Evolutionary conservation across 1,140 invertebrate genomes (phyloP), one percentile per base, ranked within the genome.

Genomic region (Phymorhynchus buccinoides): DNA sequence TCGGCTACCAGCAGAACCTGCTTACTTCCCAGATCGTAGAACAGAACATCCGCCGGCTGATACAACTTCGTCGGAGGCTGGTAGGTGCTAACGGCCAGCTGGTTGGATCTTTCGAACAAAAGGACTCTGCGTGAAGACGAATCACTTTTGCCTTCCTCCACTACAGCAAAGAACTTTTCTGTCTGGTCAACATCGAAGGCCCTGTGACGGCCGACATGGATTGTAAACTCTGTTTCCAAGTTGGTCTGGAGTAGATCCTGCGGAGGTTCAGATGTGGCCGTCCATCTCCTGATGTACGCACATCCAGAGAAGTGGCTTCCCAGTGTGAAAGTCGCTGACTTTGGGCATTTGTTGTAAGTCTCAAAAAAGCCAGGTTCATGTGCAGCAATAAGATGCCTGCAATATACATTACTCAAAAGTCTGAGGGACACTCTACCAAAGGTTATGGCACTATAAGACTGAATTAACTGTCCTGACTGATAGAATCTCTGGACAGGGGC

Each of bases 1-100:
- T 81, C 80, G 14, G 52, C 35, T 18, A 81, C 48, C 52, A 81
- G 52, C 52, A 81, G 62, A 30, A 81, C 80, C 42, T 81, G 52
- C 32, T 41, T 48, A 1, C 48, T 56, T 18, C 48, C 80, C 30
- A 81, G 80, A 1, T 22, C 18, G 52, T 81, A 81, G 52, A 81
- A 81, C 39, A 32, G 66, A 4, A 81, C 80, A n/a, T 81, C 80
- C 1, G 80, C 9, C 4, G 56, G 62, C 18, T 81, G 48, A 22
- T 39, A 75, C 30, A 6, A 4, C 30, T 14, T 4, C 6, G 0
- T 4, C 4, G 56, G 56, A 12, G 56, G 56, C 14, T 4, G 22
- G 56, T 62, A 62, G 18, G 56, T 62, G 22, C 56, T 62, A 27
- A 62, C 56, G 18, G 56, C 56, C 22, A 4, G 6, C 56, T 22